Evolutionary conservation across 1,140 invertebrate genomes (phyloP).

Genomic region (Listronotus oregonensis): DNA sequence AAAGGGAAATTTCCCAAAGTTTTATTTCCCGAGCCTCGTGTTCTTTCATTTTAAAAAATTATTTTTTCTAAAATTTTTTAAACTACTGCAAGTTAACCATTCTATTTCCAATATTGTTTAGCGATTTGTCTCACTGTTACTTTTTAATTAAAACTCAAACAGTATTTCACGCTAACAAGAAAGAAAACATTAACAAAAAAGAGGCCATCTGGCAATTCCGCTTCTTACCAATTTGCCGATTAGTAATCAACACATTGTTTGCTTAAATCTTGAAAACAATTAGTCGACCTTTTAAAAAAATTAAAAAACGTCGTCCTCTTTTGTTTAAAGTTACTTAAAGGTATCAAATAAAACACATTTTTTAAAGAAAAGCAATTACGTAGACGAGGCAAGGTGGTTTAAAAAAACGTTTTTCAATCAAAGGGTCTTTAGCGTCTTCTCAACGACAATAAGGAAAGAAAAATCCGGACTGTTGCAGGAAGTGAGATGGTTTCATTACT

Average conservation of each 20-base stretch:
- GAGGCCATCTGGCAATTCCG: not conserved
- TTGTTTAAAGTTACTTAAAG: conserved; percentile 45
- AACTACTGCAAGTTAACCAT: no score
- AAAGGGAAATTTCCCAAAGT: no score
- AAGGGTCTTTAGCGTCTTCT: conserved; percentile 50
- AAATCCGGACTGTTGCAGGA: conserved; percentile 37
- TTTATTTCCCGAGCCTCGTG: no score
- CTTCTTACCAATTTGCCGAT: conserved; percentile 30
- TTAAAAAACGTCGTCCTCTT: conserved; percentile 31
- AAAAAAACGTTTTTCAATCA: conserved; percentile 50
- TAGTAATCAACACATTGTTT: conserved; percentile 43
- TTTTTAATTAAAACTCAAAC: not conserved
- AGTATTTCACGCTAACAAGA: not conserved
- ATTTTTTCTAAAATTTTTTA: no score
- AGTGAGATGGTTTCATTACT: conserved; percentile 50
- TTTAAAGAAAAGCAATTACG: conserved; percentile 46
- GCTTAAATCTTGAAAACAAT: conserved; percentile 38
- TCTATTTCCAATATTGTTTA: not conserved
- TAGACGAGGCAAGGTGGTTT: conserved; percentile 43
- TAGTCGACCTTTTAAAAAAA: conserved; percentile 33
- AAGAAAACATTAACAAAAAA: not conserved
- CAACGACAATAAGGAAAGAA: conserved; percentile 45
- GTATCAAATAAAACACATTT: conserved; percentile 43
- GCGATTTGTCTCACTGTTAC: not conserved
- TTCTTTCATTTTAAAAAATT: no score